Base-by-base conservation (phyloP, 2,888 invertebrate genomes). In the Asteroscopus sphinx region DNA sequence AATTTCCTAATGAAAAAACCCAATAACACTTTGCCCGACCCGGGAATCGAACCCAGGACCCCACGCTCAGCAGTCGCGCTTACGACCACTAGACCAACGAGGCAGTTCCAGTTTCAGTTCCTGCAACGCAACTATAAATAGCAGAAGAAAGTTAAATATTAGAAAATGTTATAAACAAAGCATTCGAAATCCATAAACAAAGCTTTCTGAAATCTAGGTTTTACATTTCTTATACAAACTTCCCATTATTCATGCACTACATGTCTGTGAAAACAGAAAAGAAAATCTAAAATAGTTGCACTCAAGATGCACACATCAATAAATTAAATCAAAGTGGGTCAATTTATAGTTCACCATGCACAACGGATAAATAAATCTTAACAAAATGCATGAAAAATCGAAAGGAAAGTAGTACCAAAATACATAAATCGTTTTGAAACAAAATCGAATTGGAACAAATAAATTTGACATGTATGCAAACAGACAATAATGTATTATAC, bases 351-450 rank as follows among this genome's bases (percentile, higher is more conserved):
- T 47, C 26, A 28, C 13, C 0, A 26, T 30, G 2, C 17, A 42
- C 12, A 42, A 28, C 8, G 7, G 16, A 52, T 55, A 37, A 60
- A 52, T 35, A 44, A 61, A 60, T 49, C 25, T 47, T 15, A 9
- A 40, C 8, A 4, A 35, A 7, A 15, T 49, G 21, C 44, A 7
- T 37, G 15, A 41, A 42, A 17, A 26, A 16, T 7, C 16, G 6
- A 17, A 30, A 5, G 1, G 0, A 5, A 57, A 30, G 28, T 64
- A 8, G 33, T 44, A 48, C 15, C 1, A 57, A 44, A 33, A 28
- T 16, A 57, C 25, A 2, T 5, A 25, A 21, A 41, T 17, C 0
- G 33, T 45, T 33, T 52, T 33, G 1, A 35, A 36, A 47, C n/a
- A 30, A 65, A 47, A 21, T 8, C 1, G 11, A 41, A 28, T 26